Base-by-base conservation (phyloP, 2,888 invertebrate species). In the Sphaerophoria rueppellii region DNA sequence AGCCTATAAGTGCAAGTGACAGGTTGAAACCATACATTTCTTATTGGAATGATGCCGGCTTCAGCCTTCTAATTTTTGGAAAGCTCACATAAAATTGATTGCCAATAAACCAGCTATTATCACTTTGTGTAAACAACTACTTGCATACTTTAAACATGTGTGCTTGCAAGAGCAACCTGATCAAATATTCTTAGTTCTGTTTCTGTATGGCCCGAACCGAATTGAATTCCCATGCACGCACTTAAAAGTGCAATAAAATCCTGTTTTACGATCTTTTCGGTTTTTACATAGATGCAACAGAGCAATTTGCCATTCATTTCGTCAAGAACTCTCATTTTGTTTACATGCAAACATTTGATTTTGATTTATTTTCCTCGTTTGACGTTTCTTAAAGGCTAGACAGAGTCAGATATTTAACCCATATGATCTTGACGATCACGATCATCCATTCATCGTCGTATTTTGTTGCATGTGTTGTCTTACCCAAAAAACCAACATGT, bases 201-300 rank as follows among this genome's bases (percentile, higher is more conserved):
- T 40, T 55, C 34, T 40, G 37, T 58, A 16, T 43, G 60, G 40
- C 9, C 43, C 43, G 54, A 60, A 43, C n/a, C 55, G 54, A 58
- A 24, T 40, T 80, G 76, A 72, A 40, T 65, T 76, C 74, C 76
- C 83, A 85, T 77, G 78, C 69, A 80, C 69, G 80, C 85, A 85
- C 80, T 85, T 85, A 81, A 81, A 85, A 81, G 72, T 73, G 81
- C 81, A 77, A 85, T 85, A 85, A 85, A 85, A 85, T 77, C 70
- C 63, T 52, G 7, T 75, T 85, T 85, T 70, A 85, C 73, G 85
- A 85, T 70, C 85, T 46, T 81, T 85, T 73, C 77, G 85, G 85
- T 85, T 85, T 24, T 85, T 61, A 80, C 85, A 77, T 81, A 72
- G 61, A 65, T 52, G 54, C 58, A 81, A 50, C 70, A 35, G 16